Evolutionary conservation across 2,888 invertebrate genomes (phyloP), one percentile per base, ranked within the genome.

Genomic region (Tuta absoluta): DNA sequence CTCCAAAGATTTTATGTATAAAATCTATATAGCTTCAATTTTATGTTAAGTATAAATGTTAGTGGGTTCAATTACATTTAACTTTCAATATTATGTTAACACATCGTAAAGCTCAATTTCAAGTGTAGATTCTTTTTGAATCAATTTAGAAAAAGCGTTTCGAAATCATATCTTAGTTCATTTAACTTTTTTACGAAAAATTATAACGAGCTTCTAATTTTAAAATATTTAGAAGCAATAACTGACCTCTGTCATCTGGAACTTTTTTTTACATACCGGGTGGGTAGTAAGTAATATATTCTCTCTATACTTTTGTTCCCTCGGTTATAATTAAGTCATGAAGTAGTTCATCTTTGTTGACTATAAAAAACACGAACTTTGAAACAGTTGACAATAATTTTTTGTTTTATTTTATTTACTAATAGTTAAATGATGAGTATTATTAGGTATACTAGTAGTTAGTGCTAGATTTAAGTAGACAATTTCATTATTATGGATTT

Each of bases 381-480:
- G 4, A 10, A 45, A 45, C 17, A n/a, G n/a, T 45, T 45, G 17
- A n/a, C 45, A n/a, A n/a, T n/a, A 45, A 14, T 57, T 24, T 51
- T 48, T 62, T 66, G 59, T 60, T 7, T 62, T 64, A 48, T 41
- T 59, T 58, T 59, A 41, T 19, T 28, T 23, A 23, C 21, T 28
- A 19, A 51, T 49, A 38, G 80, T 85, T 84, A 82, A 77, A 78
- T 70, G 75, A 87, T 70, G 75, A 87, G 88, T 88, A 88, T 88
- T 89, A 88, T 79, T 87, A 89, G 87, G 63, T 76, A 66, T 79
- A 69, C 64, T 77, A 78, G 71, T 71, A 74, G 74, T 71, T 74
- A 65, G 65, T 72, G 77, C 77, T 87, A 85, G 78, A 69, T 80
- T 67, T 89, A 89, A 89, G 88, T 89, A 88, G 87, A 75, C 75